Evolutionary conservation across 2,797 vertebrate species (phyloP).

Genomic region (Enteromius thamalakanensis): DNA sequence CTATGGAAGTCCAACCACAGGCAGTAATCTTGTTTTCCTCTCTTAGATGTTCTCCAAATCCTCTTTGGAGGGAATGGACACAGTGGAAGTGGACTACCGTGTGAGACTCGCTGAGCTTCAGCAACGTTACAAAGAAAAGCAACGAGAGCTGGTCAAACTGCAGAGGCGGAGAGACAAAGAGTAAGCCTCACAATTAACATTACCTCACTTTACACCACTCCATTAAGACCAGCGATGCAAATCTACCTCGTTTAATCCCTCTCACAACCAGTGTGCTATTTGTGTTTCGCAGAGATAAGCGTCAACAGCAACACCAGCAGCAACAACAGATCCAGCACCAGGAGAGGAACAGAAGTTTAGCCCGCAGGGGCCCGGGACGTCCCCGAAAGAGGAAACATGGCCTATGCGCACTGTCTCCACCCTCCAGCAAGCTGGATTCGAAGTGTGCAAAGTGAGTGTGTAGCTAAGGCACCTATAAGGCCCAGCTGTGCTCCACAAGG

Average conservation of each 20-base stretch:
- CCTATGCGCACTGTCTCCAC: slow-evolving; percentile 80
- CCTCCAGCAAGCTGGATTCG: slow-evolving; percentile 86
- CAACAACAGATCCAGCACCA: slow-evolving; percentile 79
- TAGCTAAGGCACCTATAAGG: background rate
- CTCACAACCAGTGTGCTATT: slow-evolving; percentile 15
- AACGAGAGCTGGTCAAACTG: slow-evolving; percentile 90
- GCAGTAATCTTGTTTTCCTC: background rate
- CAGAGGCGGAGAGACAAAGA: slow-evolving; percentile 89
- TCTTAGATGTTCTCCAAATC: slow-evolving; percentile 88
- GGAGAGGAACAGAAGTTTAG: slow-evolving; percentile 91
- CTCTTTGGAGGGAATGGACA: slow-evolving; percentile 87
- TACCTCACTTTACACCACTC: background rate
- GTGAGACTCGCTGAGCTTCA: slow-evolving; percentile 92
- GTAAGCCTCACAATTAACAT: slow-evolving; percentile 75
- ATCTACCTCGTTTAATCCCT: background rate
- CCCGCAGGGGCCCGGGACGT: slow-evolving; percentile 91
- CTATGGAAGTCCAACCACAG: background rate
- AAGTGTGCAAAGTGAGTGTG: slow-evolving; percentile 91
- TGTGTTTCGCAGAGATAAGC: slow-evolving; percentile 78
- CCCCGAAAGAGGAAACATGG: slow-evolving; percentile 94
- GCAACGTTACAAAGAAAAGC: slow-evolving; percentile 93
- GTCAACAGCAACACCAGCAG: slow-evolving; percentile 19
- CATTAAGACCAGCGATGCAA: background rate
- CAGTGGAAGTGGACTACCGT: slow-evolving; percentile 92
- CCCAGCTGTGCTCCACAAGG: background rate